Evolutionary conservation across 1,140 invertebrate genomes (phyloP).

Genomic region (Zaprionus taronus): DNA sequence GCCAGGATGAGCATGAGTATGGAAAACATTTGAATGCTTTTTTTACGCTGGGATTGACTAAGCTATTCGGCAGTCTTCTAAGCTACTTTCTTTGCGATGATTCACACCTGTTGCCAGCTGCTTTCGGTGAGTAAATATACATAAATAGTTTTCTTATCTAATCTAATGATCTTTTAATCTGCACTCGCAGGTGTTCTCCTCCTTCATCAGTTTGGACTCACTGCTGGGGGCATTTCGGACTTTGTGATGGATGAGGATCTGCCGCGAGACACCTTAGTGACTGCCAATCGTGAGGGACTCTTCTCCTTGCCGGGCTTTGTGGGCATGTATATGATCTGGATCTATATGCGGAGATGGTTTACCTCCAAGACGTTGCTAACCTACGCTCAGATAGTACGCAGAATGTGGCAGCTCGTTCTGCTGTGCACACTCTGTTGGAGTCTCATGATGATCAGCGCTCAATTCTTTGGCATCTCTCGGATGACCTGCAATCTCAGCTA

Average conservation of each 20-base stretch:
- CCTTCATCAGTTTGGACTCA: constrained; percentile 48
- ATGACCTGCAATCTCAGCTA: constrained; percentile 69
- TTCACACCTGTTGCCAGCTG: constrained; percentile 49
- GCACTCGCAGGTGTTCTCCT: constrained; percentile 33
- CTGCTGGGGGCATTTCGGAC: constrained; percentile 86
- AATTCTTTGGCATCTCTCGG: constrained; percentile 51
- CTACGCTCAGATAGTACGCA: constrained; percentile 52
- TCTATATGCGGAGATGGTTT: constrained; percentile 85
- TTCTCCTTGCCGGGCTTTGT: constrained; percentile 94
- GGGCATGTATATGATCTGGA: constrained; percentile 90
- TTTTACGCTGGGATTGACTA: constrained; percentile 94
- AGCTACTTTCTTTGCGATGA: constrained; percentile 41
- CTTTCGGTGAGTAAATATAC: constrained; percentile 58
- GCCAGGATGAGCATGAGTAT: constrained; percentile 95
- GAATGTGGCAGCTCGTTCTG: constrained; percentile 26
- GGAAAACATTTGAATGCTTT: constrained; percentile 99
- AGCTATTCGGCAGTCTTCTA: constrained; percentile 87
- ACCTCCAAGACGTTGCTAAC: constrained; percentile 37
- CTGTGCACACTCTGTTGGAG: constrained; percentile 40
- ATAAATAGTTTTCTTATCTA: not conserved
- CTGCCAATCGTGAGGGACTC: constrained; percentile 96
- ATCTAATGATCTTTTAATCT: constrained; percentile 83
- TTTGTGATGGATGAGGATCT: constrained; percentile 89
- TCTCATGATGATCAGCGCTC: constrained; percentile 16
- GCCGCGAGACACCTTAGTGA: constrained; percentile 87